Base-by-base conservation (phyloP, 1,140 invertebrate species). In the Heliconius hewitsoni region DNA sequence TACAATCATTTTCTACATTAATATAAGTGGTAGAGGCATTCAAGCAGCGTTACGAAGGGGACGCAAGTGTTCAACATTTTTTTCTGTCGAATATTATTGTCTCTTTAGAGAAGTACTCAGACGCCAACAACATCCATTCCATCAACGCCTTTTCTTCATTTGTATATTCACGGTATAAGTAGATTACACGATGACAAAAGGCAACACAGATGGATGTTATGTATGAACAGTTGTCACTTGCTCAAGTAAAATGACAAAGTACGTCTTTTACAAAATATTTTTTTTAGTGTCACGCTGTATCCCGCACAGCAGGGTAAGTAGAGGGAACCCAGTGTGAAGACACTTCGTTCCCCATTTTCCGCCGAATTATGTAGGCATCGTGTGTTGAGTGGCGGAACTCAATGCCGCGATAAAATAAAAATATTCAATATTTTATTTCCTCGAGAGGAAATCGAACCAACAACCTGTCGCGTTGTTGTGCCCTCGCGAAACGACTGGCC, bases 131-230 rank as follows among this genome's bases (percentile, higher is more conserved):
- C 60, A 66, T 13, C 60, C 60, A 30, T 66, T 66, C 27, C 60
- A 66, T 66, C 27, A 30, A 66, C 60, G 60, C 23, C 11, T 27
- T 30, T 66, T 9, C 60, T 23, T 8, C 23, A 66, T 66, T 66
- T 66, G 60, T 66, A 66, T 66, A 16, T 66, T 66, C 27, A 66
- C 19, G 18, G 39, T 76, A 76, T 70, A 27, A 76, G 74, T 39
- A 71, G 27, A 76, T 76, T 70, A 70, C 55, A 75, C 60, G 42
- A 30, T 30, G 39, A 66, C 55, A 60, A 75, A 60, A 75, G 39
- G n/a, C 60, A 75, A 76, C 60, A 76, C 60, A 34, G 39, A 76
- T 76, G 60, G 74, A 50, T 60, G 39, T 42, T n/a, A 30, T 66
- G 39, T 76, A 30, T 66, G 39, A 71, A 70, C 60, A 37, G 27